A percentile compares a stretch with the other conserved stretches of the same genome.
phyloP scores from a whole-genome alignment of 1,140 invertebrate species.

The Nephotettix cincticeps region DNA sequence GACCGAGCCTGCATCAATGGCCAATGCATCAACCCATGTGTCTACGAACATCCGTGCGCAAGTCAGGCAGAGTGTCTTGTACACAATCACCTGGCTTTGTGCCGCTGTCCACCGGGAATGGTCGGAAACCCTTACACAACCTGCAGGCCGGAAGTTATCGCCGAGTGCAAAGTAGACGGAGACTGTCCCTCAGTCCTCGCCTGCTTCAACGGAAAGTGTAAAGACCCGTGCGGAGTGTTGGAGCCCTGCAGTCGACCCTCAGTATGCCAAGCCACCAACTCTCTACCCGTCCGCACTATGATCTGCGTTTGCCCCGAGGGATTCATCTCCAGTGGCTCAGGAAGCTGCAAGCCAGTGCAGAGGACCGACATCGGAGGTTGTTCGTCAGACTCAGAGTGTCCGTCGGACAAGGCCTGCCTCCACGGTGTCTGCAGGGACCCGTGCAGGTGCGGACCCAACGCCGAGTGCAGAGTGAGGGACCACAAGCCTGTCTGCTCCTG shows the following conservation, averaged over 20 bases:
- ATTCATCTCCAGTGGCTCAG: conserved; percentile 81
- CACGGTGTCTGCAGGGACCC: conserved; percentile 77
- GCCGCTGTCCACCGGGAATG: conserved; percentile 70
- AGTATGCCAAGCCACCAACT: conserved; percentile 70
- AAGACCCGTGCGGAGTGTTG: conserved; percentile 75
- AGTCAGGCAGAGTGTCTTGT: conserved; percentile 74
- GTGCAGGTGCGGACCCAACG: conserved; percentile 76
- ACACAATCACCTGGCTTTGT: conserved; percentile 78
- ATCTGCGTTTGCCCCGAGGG: conserved; percentile 83
- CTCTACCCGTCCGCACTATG: conserved; percentile 82
- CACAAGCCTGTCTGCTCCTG: conserved; percentile 86
- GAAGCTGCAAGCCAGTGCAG: conserved; percentile 68
- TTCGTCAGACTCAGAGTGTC: conserved; percentile 72
- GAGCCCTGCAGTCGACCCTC: conserved; percentile 78
- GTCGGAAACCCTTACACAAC: conserved; percentile 78
- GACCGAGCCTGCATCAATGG: conserved; percentile 82
- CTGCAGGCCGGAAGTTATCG: conserved; percentile 66
- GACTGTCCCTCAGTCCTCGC: conserved; percentile 79
- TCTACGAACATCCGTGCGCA: conserved; percentile 75
- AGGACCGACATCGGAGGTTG: conserved; percentile 68
- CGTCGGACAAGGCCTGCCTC: conserved; percentile 71
- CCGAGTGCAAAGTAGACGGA: conserved; percentile 75
- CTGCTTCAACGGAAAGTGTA: conserved; percentile 78
- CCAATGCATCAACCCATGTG: conserved; percentile 83
- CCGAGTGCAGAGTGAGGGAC: conserved; percentile 75